phyloP scores from a whole-genome alignment of 1,140 invertebrate species.

The Hestina assimilis region DNA sequence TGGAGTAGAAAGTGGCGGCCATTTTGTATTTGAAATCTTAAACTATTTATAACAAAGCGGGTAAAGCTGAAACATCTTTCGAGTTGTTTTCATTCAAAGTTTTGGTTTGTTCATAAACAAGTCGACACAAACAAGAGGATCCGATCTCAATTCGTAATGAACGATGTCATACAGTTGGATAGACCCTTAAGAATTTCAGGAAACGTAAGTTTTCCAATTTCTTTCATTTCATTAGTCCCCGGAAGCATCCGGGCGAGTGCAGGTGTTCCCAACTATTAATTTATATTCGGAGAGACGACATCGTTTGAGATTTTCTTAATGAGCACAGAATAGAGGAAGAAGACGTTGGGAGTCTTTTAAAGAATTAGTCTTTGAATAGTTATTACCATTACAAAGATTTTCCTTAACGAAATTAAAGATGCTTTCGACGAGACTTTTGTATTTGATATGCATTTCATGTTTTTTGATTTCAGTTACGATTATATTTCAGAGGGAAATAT shows the following conservation, averaged over 20 bases:
- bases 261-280: slow-evolving; percentile 32
- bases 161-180: slow-evolving; percentile 4
- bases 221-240: slow-evolving; percentile 13
- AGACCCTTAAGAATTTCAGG: slow-evolving; percentile 4
- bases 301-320: slow-evolving; percentile 33
- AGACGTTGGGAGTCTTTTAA: slow-evolving; percentile 31
- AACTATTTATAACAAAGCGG: slow-evolving; percentile 5
- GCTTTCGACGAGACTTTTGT: background rate
- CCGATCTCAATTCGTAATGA: background rate
- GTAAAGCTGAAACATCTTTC: slow-evolving; percentile 2
- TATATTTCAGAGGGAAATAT: too few relatives aligned
- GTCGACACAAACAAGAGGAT: background rate
- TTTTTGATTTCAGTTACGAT: background rate
- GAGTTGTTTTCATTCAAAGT: slow-evolving; percentile 1
- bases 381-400: slow-evolving; percentile 22
- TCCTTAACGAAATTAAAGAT: slow-evolving; percentile 1
- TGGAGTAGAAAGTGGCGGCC: background rate
- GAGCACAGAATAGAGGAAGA: slow-evolving; percentile 19
- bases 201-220: slow-evolving; percentile 13
- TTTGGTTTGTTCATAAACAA: background rate
- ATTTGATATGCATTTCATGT: background rate
- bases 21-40: background rate
- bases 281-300: slow-evolving; percentile 28
- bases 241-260: slow-evolving; percentile 12
- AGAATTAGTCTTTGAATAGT: slow-evolving; percentile 34